phyloP scores from a whole-genome alignment of 2,888 invertebrate species.

The Drosophila subquinaria region DNA sequence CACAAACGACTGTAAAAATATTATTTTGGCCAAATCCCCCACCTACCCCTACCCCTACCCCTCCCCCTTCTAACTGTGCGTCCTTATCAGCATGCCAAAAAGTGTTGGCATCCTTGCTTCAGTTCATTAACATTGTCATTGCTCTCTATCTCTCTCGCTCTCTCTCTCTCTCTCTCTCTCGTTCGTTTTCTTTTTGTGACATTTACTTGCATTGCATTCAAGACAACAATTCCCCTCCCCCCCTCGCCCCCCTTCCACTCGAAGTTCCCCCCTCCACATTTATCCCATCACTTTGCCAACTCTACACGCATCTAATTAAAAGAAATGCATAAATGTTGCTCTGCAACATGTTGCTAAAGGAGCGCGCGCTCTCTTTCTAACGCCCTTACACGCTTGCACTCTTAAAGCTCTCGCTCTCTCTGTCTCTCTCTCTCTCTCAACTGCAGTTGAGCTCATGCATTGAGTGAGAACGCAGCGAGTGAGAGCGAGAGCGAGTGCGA shows the following conservation, averaged over 20 bases:
- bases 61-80: background rate
- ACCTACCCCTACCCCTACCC: background rate
- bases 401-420: background rate
- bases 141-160: background rate
- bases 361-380: constrained; percentile 27
- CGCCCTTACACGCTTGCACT: constrained; percentile 9
- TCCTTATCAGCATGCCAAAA: too few relatives aligned
- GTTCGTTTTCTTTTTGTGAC: background rate
- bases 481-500: constrained; percentile 9
- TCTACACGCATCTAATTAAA: constrained; percentile 54
- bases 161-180: too few relatives aligned
- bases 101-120: constrained; percentile 20
- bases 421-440: background rate
- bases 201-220: constrained; percentile 22
- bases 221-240: constrained; percentile 12
- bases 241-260: background rate
- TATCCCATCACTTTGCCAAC: background rate
- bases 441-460: constrained; percentile 15
- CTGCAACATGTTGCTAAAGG: constrained; percentile 77
- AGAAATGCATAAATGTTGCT: constrained; percentile 48
- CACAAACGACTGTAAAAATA: constrained; percentile 35
- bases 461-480: background rate
- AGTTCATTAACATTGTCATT: constrained; percentile 57
- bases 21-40: constrained; percentile 29
- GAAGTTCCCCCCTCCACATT: too few relatives aligned